Conservation (phyloP, 2,113 vertebrate genomes). For the Hiodon alosoides region DNA sequence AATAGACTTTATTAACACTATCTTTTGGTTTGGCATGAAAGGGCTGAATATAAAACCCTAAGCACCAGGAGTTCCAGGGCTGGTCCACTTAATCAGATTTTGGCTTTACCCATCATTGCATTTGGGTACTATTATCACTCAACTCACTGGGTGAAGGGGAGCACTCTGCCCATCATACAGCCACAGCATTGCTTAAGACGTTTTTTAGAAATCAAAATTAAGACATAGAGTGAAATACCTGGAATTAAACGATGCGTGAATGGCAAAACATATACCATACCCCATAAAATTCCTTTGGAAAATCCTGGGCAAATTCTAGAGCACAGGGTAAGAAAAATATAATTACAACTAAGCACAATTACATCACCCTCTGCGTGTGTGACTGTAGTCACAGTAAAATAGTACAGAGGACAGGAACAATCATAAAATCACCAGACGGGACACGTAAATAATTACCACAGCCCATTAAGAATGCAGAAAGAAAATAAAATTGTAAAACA, state of each 20-base stretch:
- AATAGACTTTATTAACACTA: background rate
- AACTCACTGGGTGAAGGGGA: background rate
- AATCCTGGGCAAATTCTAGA: background rate
- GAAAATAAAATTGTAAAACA: background rate
- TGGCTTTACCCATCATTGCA: background rate
- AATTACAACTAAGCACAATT: background rate
- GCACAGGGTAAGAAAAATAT: background rate
- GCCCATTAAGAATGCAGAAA: background rate
- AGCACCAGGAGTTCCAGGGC: background rate
- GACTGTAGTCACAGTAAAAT: background rate
- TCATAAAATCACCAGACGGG: background rate
- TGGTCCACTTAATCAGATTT: background rate
- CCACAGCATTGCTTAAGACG: slow-evolving; percentile 5
- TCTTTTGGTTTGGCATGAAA: background rate
- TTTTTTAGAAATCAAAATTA: background rate
- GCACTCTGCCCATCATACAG: background rate
- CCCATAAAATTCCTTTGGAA: background rate
- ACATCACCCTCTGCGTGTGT: background rate
- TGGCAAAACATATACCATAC: background rate
- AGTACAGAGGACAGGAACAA: background rate
- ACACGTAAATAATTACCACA: background rate
- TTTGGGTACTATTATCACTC: background rate
- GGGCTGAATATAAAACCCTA: background rate
- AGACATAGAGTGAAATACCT: background rate
- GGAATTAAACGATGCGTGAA: background rate